Conservation (phyloP, 2,113 vertebrate species). For the Notechis scutatus region DNA sequence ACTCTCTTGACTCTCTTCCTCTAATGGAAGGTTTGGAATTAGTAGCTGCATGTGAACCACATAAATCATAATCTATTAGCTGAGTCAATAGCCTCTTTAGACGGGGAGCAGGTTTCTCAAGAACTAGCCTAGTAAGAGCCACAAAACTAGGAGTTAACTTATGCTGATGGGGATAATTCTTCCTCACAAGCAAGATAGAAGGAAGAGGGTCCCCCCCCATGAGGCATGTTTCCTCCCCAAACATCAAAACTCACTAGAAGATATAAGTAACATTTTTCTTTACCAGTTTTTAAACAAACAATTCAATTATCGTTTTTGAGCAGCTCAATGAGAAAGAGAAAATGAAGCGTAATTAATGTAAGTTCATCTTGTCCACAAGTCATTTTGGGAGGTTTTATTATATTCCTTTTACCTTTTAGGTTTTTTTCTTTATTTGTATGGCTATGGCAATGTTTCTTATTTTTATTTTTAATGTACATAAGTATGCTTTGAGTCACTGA, state of each 20-base stretch:
- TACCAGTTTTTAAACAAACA: background rate
- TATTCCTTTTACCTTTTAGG: background rate
- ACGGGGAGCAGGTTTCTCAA: background rate
- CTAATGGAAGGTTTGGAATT: background rate
- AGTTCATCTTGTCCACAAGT: background rate
- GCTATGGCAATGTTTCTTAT: background rate
- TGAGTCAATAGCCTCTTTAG: background rate
- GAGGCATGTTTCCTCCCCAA: background rate
- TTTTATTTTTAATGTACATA: background rate
- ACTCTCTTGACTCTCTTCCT: background rate
- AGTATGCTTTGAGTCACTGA: background rate
- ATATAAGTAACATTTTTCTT: background rate
- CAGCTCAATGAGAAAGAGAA: background rate
- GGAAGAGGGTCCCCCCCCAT: background rate
- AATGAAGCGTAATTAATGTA: background rate
- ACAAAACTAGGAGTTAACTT: background rate
- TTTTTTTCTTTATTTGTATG: background rate
- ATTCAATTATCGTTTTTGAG: background rate
- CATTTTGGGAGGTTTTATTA: background rate
- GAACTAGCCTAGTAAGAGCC: background rate
- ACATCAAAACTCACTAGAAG: background rate
- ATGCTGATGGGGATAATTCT: background rate
- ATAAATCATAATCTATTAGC: background rate
- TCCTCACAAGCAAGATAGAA: background rate
- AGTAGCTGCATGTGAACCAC: background rate